phyloP scores from a whole-genome alignment of 2,113 vertebrate genomes.

The Coregonus clupeaformis region DNA sequence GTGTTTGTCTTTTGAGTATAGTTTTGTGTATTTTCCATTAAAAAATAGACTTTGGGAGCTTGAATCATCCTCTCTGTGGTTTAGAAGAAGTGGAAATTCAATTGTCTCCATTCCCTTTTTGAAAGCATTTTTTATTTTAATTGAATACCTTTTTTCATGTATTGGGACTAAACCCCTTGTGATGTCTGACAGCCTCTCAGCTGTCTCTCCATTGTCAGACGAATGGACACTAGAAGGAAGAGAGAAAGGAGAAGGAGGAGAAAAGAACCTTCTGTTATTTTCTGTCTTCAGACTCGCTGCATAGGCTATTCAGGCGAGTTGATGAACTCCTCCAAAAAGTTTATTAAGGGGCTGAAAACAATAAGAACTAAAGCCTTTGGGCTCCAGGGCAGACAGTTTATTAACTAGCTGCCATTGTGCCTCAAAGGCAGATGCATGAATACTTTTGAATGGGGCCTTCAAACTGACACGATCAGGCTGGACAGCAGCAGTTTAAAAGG shows the following conservation, averaged over 20 bases:
- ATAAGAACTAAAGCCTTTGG: constrained; percentile 87
- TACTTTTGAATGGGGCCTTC: constrained; percentile 95
- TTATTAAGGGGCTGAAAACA: constrained; percentile 97
- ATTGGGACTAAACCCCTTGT: constrained; percentile 71
- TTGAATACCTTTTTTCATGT: constrained; percentile 67
- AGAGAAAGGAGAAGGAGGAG: constrained; percentile 68
- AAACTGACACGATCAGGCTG: constrained; percentile 97
- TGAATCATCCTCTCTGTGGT: constrained; percentile 37
- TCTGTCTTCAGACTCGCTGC: constrained; percentile 88
- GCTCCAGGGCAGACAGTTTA: constrained; percentile 93
- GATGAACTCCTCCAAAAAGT: constrained; percentile 99
- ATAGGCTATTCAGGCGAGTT: constrained; percentile 95
- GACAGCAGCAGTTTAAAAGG: constrained; percentile 93
- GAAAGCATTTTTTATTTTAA: constrained; percentile 60
- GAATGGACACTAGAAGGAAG: constrained; percentile 67
- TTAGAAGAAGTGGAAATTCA: constrained; percentile 52
- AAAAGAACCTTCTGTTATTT: constrained; percentile 88
- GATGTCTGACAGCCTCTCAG: constrained; percentile 80
- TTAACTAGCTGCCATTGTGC: constrained; percentile 94
- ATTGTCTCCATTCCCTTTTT: constrained; percentile 57
- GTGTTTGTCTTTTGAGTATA: neutral
- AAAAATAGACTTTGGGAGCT: constrained; percentile 5
- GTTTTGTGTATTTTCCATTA: neutral
- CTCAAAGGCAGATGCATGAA: constrained; percentile 92
- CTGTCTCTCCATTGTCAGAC: constrained; percentile 76